These are phyloP conservation scores for Spongilla lacustris DNA, from an alignment of 37 sponge, comb jelly and placozoan genomes.

Conservation along the genomic window DNA sequence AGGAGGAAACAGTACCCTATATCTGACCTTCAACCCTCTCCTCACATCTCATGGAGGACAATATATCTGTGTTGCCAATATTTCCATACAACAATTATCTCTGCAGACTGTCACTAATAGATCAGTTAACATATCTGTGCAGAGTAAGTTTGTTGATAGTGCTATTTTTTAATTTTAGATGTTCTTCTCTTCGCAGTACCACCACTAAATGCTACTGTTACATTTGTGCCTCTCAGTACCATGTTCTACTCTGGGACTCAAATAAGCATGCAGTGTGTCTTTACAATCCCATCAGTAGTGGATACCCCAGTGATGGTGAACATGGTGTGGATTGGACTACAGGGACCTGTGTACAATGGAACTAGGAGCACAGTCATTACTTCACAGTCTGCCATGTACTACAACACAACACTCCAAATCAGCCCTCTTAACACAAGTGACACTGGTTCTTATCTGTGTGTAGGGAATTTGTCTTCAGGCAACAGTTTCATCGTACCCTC, in stretches of 20 bases:
- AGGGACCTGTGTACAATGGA: not conserved
- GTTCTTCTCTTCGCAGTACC: not conserved
- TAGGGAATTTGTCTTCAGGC: not conserved
- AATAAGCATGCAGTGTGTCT: not conserved
- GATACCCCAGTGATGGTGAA: not conserved
- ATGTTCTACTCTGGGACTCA: not conserved
- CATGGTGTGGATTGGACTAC: not conserved
- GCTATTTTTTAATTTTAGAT: not conserved
- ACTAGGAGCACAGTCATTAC: not conserved
- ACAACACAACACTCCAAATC: not conserved
- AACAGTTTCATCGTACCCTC: not conserved
- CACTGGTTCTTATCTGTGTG: not conserved
- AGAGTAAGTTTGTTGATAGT: slow-evolving; percentile 14
- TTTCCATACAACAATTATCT: not conserved
- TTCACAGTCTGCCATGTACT: not conserved
- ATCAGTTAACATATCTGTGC: not conserved
- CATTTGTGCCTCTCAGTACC: not conserved
- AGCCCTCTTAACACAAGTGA: not conserved
- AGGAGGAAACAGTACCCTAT: not conserved
- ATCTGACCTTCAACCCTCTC: slow-evolving; percentile 22
- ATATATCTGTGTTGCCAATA: slow-evolving; percentile 32
- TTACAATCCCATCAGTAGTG: not conserved
- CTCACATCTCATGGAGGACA: slow-evolving; percentile 41
- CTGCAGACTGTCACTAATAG: not conserved
- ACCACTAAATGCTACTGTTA: not conserved